Conservation (phyloP, 2,888 invertebrate genomes). For the Agriotes lineatus region DNA sequence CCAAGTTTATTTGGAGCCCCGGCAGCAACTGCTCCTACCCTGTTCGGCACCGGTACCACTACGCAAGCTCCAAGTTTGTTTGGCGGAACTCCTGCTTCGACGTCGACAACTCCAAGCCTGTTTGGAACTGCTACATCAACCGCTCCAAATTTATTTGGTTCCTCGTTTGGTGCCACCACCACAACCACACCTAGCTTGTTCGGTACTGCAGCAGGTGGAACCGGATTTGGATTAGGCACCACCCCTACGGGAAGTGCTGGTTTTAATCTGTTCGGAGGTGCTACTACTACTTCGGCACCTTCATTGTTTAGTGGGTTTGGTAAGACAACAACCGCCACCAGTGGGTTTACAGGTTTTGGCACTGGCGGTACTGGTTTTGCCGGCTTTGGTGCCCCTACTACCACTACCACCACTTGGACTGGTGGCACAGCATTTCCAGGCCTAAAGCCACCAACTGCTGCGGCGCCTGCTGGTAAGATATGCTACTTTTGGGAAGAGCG, state of each 20-base stretch:
- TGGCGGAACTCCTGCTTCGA: constrained; percentile 61
- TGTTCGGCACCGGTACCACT: constrained; percentile 65
- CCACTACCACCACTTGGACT: constrained; percentile 50
- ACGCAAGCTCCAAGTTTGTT: constrained; percentile 59
- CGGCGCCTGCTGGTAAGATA: neutral
- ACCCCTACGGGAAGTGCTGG: constrained; percentile 50
- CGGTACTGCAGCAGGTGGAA: constrained; percentile 61
- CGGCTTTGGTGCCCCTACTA: constrained; percentile 56
- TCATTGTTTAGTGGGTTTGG: constrained; percentile 67
- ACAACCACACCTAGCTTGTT: constrained; percentile 62
- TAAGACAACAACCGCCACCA: constrained; percentile 50
- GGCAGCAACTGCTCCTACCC: constrained; percentile 57
- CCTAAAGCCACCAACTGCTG: constrained; percentile 12
- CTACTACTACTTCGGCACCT: constrained; percentile 55
- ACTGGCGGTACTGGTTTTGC: constrained; percentile 61
- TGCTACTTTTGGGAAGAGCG: neutral
- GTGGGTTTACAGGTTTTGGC: constrained; percentile 64
- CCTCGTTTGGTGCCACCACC: constrained; percentile 59
- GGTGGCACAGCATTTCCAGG: constrained; percentile 55
- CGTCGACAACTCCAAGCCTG: constrained; percentile 54
- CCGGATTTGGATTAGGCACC: constrained; percentile 57
- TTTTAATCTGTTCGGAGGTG: constrained; percentile 61
- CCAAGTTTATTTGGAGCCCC: constrained; percentile 54
- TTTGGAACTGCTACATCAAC: constrained; percentile 50
- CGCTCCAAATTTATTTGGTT: constrained; percentile 34